phyloP scores from a whole-genome alignment of 2,888 invertebrate species.

The Boloria euphrosyne region DNA sequence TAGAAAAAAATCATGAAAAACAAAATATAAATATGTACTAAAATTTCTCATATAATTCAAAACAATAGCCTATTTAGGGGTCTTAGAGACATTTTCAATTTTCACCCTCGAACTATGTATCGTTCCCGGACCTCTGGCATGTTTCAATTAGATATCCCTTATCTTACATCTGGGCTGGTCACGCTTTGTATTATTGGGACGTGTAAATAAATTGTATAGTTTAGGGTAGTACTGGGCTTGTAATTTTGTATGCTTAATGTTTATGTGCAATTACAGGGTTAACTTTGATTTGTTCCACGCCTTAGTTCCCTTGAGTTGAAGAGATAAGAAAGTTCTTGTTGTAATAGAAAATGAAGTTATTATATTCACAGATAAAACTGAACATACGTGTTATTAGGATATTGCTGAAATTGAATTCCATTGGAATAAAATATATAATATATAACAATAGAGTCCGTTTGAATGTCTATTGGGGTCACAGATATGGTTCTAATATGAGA shows the following conservation, averaged over 20 bases:
- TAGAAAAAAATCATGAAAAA: too few relatives aligned
- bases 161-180: conserved; percentile 47
- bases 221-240: conserved; percentile 17
- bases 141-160: conserved; percentile 59
- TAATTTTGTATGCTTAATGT: conserved; percentile 16
- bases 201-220: conserved; percentile 28
- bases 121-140: conserved; percentile 38
- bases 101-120: conserved; percentile 16
- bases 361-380: too few relatives aligned
- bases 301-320: not conserved
- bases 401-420: too few relatives aligned
- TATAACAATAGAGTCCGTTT: too few relatives aligned
- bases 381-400: too few relatives aligned
- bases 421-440: too few relatives aligned
- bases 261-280: conserved; percentile 10
- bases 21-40: not conserved
- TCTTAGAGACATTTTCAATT: not conserved
- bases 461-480: too few relatives aligned
- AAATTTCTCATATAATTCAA: not conserved
- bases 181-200: conserved; percentile 32
- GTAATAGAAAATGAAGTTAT: too few relatives aligned
- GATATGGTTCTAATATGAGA: too few relatives aligned
- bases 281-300: conserved; percentile 12
- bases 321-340: conserved; percentile 2
- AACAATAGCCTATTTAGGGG: not conserved